Percentiles rank a stretch among this genome's conserved stretches.
These are phyloP conservation scores for Hippopotamyrus pictus DNA, from an alignment of 2,797 vertebrate species.

Conservation along the genomic window DNA sequence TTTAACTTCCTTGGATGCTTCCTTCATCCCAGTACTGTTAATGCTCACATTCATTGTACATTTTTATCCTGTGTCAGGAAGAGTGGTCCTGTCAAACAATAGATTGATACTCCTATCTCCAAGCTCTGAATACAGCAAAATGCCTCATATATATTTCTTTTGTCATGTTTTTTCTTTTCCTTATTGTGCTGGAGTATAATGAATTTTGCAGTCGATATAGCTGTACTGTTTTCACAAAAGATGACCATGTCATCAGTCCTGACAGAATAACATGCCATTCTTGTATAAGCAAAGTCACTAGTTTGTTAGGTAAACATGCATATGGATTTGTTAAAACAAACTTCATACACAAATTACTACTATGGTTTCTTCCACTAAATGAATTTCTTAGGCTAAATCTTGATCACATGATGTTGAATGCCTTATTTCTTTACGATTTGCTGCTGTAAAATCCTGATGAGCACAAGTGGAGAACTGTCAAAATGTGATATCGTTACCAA, in stretches of 20 bases:
- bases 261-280: not conserved
- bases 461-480: not conserved
- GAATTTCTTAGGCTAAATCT: not conserved
- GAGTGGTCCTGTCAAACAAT: not conserved
- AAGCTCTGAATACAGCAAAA: not conserved
- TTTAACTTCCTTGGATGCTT: not conserved
- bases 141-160: not conserved
- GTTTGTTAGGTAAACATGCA: not conserved
- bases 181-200: not conserved
- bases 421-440: not conserved
- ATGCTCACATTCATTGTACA: not conserved
- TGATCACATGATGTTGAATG: not conserved
- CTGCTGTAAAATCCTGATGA: not conserved
- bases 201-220: not conserved
- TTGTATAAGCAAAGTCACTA: not conserved
- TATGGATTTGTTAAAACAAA: not conserved
- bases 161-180: not conserved
- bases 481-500: not conserved
- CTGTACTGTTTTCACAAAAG: not conserved
- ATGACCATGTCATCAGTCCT: not conserved
- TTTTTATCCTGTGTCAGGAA: not conserved
- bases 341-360: not conserved
- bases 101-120: not conserved
- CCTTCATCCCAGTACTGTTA: not conserved
- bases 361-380: not conserved